These are phyloP conservation scores for Chloroceryle amazona DNA, from an alignment of 2,797 vertebrate species.

Conservation along the genomic window DNA sequence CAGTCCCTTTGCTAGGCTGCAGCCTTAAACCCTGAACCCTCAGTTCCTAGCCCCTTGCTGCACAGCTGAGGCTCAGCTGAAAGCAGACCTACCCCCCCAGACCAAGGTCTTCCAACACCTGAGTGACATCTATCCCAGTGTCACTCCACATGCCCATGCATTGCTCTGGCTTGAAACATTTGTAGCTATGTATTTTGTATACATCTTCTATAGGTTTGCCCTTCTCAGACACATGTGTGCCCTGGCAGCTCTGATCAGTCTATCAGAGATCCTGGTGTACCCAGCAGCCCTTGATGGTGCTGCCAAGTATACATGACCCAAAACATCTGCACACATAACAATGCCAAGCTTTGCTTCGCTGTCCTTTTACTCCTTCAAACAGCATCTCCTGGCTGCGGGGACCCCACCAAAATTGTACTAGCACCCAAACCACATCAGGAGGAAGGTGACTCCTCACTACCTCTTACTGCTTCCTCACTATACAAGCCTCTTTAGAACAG, in stretches of 20 bases:
- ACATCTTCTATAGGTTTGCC: neutral
- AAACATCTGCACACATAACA: neutral
- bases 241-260: neutral
- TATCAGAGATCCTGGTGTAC: neutral
- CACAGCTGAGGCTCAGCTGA: neutral
- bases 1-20: neutral
- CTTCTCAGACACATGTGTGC: neutral
- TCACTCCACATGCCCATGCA: rapidly evolving
- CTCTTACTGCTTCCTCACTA: neutral
- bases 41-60: neutral
- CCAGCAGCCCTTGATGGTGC: neutral
- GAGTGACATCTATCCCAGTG: neutral
- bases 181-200: neutral
- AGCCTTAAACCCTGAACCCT: neutral
- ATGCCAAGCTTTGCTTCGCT: neutral
- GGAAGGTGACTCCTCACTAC: neutral
- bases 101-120: neutral
- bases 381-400: neutral
- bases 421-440: neutral
- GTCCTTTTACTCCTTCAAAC: neutral
- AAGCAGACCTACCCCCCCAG: neutral
- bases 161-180: neutral
- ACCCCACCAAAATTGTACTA: neutral
- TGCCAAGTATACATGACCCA: neutral
- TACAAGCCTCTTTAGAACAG: neutral